phyloP scores from a whole-genome alignment of 2,113 vertebrate species.

The Austrofundulus limnaeus region DNA sequence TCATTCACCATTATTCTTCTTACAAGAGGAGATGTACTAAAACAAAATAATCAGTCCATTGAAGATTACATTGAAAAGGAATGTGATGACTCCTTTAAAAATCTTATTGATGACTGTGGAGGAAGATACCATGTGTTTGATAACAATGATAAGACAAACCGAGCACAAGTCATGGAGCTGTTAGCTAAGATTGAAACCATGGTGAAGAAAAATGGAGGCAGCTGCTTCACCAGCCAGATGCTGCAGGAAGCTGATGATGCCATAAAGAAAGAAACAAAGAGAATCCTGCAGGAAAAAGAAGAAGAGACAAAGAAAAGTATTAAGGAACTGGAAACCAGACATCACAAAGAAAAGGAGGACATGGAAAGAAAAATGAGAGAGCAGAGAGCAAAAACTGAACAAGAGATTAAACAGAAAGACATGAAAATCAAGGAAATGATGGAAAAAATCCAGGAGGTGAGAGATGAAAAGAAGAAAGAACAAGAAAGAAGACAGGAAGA shows the following conservation, averaged over 20 bases:
- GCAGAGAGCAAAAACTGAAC: constrained; percentile 5
- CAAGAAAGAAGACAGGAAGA: constrained; percentile 12
- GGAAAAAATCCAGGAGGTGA: background rate
- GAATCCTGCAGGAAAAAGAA: constrained; percentile 40
- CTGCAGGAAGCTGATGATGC: constrained; percentile 33
- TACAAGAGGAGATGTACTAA: constrained; percentile 32
- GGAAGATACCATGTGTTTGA: constrained; percentile 49
- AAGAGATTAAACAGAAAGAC: background rate
- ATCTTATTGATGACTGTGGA: constrained; percentile 16
- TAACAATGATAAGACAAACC: constrained; percentile 13
- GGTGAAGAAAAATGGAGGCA: constrained; percentile 23
- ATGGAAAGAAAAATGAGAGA: constrained; percentile 1
- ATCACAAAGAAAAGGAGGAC: background rate
- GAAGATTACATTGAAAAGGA: constrained; percentile 4
- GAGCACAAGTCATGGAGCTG: constrained; percentile 43
- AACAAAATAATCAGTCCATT: background rate
- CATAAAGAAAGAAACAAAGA: constrained; percentile 28
- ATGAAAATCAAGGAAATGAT: constrained; percentile 18
- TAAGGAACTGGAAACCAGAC: constrained; percentile 8
- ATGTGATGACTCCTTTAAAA: background rate
- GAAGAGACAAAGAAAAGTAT: constrained; percentile 26
- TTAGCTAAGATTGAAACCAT: constrained; percentile 31
- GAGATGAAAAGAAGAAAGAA: background rate
- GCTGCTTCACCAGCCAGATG: constrained; percentile 39
- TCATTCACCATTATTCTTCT: constrained; percentile 41